These are phyloP conservation scores for Dicrostonyx torquatus DNA, from an alignment of 2,797 vertebrate genomes.

Conservation along the genomic window DNA sequence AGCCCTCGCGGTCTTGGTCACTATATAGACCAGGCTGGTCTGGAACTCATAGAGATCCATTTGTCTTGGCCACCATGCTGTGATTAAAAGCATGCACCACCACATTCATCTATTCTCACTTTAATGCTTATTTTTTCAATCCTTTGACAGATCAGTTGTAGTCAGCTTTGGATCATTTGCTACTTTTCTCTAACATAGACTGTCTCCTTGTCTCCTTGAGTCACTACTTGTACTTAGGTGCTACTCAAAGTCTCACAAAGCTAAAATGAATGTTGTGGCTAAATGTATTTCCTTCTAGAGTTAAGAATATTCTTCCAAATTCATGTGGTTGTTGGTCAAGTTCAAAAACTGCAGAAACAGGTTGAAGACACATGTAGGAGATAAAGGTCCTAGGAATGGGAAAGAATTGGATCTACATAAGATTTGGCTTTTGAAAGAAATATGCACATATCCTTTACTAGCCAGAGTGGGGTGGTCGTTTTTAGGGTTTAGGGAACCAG, in stretches of 20 bases:
- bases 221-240: background rate
- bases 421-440: background rate
- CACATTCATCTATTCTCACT: background rate
- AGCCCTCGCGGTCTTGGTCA: background rate
- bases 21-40: background rate
- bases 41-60: background rate
- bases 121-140: background rate
- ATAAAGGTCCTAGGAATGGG: background rate
- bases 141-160: background rate
- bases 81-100: background rate
- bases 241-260: background rate
- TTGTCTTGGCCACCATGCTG: background rate
- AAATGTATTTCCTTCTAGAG: background rate
- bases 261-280: background rate
- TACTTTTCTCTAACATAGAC: background rate
- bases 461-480: background rate
- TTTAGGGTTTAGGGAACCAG: background rate
- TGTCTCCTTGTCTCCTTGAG: background rate
- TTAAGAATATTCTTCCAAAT: background rate
- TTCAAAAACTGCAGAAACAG: background rate
- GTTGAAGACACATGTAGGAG: background rate
- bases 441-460: background rate
- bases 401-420: background rate
- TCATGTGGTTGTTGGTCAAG: background rate
- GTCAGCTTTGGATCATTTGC: background rate